Evolutionary conservation across 2,113 vertebrate species (phyloP).

Genomic region (Tupaia chinensis): DNA sequence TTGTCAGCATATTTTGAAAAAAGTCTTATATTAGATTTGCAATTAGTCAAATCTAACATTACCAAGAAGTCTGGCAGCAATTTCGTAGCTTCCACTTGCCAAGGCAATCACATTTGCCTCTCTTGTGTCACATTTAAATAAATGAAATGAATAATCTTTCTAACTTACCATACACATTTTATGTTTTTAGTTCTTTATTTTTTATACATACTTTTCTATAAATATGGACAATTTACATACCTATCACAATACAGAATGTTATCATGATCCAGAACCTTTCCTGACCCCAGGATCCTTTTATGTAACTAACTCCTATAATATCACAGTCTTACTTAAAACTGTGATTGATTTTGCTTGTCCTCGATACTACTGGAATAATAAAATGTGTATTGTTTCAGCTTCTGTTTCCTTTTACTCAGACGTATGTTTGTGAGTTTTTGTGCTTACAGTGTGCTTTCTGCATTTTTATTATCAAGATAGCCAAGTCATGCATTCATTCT

Average conservation of each 20-base stretch:
- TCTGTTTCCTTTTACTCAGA: background rate
- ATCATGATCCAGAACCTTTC: rapidly evolving
- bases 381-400: background rate
- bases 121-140: conserved; percentile 3
- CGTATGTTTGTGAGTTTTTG: background rate
- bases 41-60: background rate
- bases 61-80: background rate
- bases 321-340: background rate
- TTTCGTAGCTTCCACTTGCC: background rate
- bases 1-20: background rate
- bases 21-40: background rate
- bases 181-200: background rate
- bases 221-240: background rate
- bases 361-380: background rate
- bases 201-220: background rate
- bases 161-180: background rate
- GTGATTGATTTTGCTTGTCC: background rate
- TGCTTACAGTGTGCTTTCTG: background rate
- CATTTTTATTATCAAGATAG: background rate
- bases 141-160: conserved; percentile 28
- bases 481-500: background rate
- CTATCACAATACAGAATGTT: background rate
- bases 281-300: background rate
- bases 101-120: background rate
- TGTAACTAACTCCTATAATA: background rate